Percentiles rank a stretch among this genome's conserved stretches.
phyloP scores from a whole-genome alignment of 2,888 invertebrate species.

The Cryptophagus acutangulus region DNA sequence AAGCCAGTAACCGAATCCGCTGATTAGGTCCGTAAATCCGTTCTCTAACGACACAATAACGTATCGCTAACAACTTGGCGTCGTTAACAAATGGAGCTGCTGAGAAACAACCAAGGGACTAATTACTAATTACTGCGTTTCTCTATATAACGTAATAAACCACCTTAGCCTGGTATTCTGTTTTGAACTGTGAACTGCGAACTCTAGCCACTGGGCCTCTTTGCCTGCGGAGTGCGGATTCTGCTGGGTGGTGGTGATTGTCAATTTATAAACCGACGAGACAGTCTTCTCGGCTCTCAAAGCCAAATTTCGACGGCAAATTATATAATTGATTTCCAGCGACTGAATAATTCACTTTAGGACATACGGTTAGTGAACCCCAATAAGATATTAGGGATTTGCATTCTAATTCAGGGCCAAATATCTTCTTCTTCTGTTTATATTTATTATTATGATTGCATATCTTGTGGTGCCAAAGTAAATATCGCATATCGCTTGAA shows the following conservation, averaged over 20 bases:
- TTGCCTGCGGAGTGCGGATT: background rate
- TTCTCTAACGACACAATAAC: constrained; percentile 39
- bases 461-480: no score
- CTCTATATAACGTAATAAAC: constrained; percentile 22
- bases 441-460: no score
- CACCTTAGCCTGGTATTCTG: constrained; percentile 1
- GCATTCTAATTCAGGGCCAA: no score
- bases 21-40: constrained; percentile 40
- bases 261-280: constrained; percentile 11
- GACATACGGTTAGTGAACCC: constrained; percentile 6
- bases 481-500: no score
- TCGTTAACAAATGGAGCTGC: constrained; percentile 38
- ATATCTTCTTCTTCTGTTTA: no score
- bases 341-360: constrained; percentile 8
- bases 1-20: constrained; percentile 36
- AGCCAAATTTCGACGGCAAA: constrained; percentile 8
- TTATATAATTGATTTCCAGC: constrained; percentile 12
- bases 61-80: constrained; percentile 37
- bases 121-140: constrained; percentile 33
- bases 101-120: constrained; percentile 31
- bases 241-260: constrained; percentile 5
- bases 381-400: constrained; percentile 3
- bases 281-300: constrained; percentile 5
- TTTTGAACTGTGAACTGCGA: background rate
- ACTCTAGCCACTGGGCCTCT: background rate